Base-by-base conservation (phyloP, 2,888 invertebrate genomes). In the Melanostoma scalare region DNA sequence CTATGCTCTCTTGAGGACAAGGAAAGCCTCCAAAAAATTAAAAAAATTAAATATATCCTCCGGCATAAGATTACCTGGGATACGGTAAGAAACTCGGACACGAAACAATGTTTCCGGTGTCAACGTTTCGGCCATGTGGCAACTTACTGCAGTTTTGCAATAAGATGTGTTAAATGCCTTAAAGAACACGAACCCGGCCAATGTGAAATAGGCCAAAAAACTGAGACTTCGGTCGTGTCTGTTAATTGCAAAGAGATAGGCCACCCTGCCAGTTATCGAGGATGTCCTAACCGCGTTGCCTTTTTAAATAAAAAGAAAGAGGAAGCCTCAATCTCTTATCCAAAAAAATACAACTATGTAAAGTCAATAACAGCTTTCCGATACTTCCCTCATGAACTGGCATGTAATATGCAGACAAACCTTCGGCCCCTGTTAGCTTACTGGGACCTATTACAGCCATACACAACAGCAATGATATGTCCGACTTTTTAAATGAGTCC, bases 31-130 rank as follows among this genome's bases (percentile, higher is more conserved):
- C 31, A 33, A 52, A 52, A 33, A 53, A 53, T 53, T 5, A 33
- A 53, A 53, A 53, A 3, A n/a, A 10, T 36, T 8, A 53, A 53
- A 53, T 53, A 35, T 6, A 3, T 55, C 0, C 4, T 55, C 3
- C 6, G 55, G 2, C 55, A 53, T 9, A 53, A 10, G 36, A 6
- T 48, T 2, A 48, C 6, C 3, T 48, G 30, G 48, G 67, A 67
- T 6, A 30, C 46, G 0, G 3, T 46, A 9, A 68, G 2, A 31
- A 46, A 36, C 3, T 55, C 55, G 1, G 46, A 3, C 4, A 30
- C 35, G 6, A 20, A n/a, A 5, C 68, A 55, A 6, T 55, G 68
- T 20, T 56, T n/a, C n/a, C n/a, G n/a, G n/a, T n/a, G n/a, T n/a
- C n/a, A n/a, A n/a, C n/a, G n/a, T n/a, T n/a, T n/a, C n/a, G n/a